Evolutionary conservation across 1,140 invertebrate species (phyloP).

Genomic region (fruit fly (Drosophila melanogaster)): Release_6_plus_ISO1_MT NC_004354.4:4939001-4939500

Average conservation of each 20-base stretch:
- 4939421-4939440: conserved; percentile 62
- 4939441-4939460: conserved; percentile 77
- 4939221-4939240: background rate
- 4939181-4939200: no score
- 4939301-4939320: background rate
- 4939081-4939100: no score
- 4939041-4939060: no score
- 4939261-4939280: background rate
- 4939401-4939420: conserved; percentile 17
- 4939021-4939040: no score
- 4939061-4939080: no score
- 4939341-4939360: background rate
- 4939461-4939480: conserved; percentile 45
- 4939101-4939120: no score
- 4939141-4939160: background rate
- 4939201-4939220: background rate
- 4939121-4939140: no score
- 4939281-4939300: conserved; percentile 5
- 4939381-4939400: conserved; percentile 9
- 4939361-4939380: conserved; percentile 3
- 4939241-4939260: background rate
- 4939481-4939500: conserved; percentile 20
- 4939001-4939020: no score
- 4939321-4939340: background rate
- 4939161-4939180: no score